Percentiles rank a stretch among this genome's conserved stretches.
Conservation (phyloP, 2,888 invertebrate species). For the Tigriopus californicus region DNA sequence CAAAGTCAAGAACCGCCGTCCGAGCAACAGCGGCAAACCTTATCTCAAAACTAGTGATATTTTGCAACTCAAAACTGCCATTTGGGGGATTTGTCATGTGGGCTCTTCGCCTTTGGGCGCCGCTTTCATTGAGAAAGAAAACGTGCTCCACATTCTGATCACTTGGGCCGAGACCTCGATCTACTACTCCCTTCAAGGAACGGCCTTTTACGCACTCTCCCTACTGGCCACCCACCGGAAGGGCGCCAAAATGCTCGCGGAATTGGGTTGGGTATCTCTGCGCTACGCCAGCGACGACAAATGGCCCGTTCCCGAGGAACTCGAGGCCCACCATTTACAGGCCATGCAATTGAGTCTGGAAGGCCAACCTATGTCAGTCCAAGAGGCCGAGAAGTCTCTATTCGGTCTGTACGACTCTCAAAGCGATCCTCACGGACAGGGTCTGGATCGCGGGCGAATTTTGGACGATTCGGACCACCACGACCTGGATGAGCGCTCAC, state of each 20-base stretch:
- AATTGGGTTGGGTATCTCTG: conserved; percentile 24
- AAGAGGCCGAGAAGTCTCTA: not conserved
- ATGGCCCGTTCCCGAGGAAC: conserved; percentile 13
- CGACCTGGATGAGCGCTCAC: not conserved
- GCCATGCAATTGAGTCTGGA: not conserved
- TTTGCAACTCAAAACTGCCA: conserved; percentile 58
- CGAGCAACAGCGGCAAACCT: conserved; percentile 2
- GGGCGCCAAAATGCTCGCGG: conserved; percentile 57
- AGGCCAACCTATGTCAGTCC: not conserved
- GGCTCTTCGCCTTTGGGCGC: conserved; percentile 33
- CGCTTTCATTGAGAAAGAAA: conserved; percentile 31
- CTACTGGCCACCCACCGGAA: conserved; percentile 60
- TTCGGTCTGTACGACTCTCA: no score
- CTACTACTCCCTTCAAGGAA: conserved; percentile 52
- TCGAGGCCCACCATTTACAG: not conserved
- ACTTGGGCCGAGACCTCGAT: conserved; percentile 54
- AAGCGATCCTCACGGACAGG: no score
- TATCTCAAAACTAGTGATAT: conserved; percentile 44
- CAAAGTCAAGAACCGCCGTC: not conserved
- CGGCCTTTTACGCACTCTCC: conserved; percentile 70
- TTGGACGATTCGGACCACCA: not conserved
- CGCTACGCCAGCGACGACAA: conserved; percentile 14
- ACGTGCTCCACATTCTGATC: conserved; percentile 26
- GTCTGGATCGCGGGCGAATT: not conserved
- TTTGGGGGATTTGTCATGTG: conserved; percentile 72